These are phyloP conservation scores for Corythaeola cristata DNA, from an alignment of 2,113 vertebrate genomes.

Conservation along the genomic window DNA sequence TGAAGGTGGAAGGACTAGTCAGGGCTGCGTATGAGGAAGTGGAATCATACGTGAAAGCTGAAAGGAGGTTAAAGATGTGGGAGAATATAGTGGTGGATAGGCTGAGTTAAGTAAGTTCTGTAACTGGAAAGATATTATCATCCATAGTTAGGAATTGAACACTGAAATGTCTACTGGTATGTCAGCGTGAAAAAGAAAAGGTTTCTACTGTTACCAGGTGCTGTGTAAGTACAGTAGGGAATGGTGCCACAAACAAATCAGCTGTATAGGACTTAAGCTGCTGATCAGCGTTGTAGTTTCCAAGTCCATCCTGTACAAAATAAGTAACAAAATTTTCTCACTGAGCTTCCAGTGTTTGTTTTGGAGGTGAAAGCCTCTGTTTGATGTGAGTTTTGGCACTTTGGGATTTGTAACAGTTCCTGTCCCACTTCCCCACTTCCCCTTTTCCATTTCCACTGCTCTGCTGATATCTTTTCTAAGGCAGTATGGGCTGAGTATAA, in stretches of 20 bases:
- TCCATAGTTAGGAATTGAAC: neutral
- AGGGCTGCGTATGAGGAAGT: neutral
- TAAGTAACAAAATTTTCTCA: neutral
- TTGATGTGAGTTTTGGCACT: neutral
- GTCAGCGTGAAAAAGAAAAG: neutral
- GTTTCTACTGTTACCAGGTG: neutral
- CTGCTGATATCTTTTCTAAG: neutral
- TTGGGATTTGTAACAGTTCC: neutral
- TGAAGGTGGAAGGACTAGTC: neutral
- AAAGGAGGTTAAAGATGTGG: neutral
- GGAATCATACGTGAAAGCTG: neutral
- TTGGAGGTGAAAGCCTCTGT: neutral
- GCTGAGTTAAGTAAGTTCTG: neutral
- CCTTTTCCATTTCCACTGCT: neutral
- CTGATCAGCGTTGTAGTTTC: neutral
- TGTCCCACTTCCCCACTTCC: neutral
- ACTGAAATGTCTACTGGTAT: neutral
- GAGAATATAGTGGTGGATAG: neutral
- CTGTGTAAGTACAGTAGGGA: neutral
- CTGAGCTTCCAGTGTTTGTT: neutral
- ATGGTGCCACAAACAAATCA: neutral
- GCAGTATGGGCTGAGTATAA: neutral
- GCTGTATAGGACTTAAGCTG: neutral
- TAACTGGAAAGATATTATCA: neutral
- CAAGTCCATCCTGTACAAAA: neutral